Conservation (phyloP, 2,797 vertebrate genomes). For the Simalia tracyae region DNA sequence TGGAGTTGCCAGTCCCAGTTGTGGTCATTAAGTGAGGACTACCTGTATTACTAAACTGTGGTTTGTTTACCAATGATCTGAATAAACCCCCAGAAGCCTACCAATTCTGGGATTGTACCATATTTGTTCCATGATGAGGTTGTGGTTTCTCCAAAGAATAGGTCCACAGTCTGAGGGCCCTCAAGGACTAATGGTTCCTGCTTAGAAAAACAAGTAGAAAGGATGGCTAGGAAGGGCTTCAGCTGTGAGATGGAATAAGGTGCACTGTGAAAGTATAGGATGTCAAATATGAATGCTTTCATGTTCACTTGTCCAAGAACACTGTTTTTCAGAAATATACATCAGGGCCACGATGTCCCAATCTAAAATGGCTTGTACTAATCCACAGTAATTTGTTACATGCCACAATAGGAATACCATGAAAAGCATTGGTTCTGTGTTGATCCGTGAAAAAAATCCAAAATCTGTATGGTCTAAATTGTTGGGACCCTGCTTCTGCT, state of each 20-base stretch:
- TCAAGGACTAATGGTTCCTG: background rate
- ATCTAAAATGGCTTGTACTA: background rate
- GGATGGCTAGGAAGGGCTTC: background rate
- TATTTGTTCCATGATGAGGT: background rate
- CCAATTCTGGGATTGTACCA: background rate
- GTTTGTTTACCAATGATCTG: background rate
- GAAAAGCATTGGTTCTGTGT: background rate
- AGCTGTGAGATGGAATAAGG: background rate
- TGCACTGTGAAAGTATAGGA: background rate
- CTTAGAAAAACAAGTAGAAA: background rate
- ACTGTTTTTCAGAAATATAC: background rate
- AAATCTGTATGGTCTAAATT: background rate
- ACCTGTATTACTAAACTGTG: background rate
- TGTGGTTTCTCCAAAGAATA: background rate
- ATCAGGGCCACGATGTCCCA: background rate
- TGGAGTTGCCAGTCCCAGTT: background rate
- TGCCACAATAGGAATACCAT: background rate
- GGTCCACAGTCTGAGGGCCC: background rate
- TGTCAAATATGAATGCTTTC: background rate
- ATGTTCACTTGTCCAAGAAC: background rate
- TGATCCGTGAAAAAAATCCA: background rate
- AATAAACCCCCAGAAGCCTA: background rate
- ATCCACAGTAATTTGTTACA: background rate
- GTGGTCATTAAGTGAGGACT: background rate
- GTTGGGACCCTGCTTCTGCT: background rate